Evolutionary conservation across 2,113 vertebrate genomes (phyloP), one percentile per base, ranked within the genome.

Genomic region (Lonchura striata): DNA sequence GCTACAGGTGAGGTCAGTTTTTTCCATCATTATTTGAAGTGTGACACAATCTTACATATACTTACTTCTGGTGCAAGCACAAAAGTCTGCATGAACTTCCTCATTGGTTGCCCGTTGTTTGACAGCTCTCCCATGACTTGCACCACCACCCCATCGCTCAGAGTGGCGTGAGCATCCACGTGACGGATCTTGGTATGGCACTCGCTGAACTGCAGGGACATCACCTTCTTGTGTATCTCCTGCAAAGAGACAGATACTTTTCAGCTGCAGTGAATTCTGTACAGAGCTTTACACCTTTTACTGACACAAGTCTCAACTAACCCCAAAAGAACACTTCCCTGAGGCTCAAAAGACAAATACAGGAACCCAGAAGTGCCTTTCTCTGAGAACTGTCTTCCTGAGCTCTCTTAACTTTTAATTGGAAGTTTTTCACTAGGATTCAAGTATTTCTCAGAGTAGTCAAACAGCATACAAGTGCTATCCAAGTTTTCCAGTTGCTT

Each of bases 191-290:
- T 99, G 84, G 99, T 99, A 94, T 99, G 99, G 96, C 99, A 99
- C 94, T 99, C 99, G 20, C 99, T 99, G 93, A 99, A 99, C 98
- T 99, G 99, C 90, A 99, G 96, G 2, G 99, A 99, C 98, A 99
- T 99, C 95, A 99, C 99, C 95, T 99, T 99, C 97, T 99, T 99
- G 98, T 99, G 99, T 96, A 99, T 99, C 97, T 99, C 99, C 99
- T 99, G 18, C 11, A 63, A 61, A 80, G 3, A 72, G 4, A 86
- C 49, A 82, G 20, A 11, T 2, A 56, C 28, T 44, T 22, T 28
- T 69, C 4, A 91, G 82, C 66, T 69, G 56, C 8, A 22, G 1
- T 3, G 39, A 57, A 30, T 22, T 30, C 6, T 25, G 15, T 4
- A 49, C 37, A 30, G 12, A 66, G 39, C 54, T 78, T 31, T 7